Percentiles rank a stretch among this genome's conserved stretches.
Conservation (phyloP, 2,797 vertebrate species). For the Chelon labrosus region DNA sequence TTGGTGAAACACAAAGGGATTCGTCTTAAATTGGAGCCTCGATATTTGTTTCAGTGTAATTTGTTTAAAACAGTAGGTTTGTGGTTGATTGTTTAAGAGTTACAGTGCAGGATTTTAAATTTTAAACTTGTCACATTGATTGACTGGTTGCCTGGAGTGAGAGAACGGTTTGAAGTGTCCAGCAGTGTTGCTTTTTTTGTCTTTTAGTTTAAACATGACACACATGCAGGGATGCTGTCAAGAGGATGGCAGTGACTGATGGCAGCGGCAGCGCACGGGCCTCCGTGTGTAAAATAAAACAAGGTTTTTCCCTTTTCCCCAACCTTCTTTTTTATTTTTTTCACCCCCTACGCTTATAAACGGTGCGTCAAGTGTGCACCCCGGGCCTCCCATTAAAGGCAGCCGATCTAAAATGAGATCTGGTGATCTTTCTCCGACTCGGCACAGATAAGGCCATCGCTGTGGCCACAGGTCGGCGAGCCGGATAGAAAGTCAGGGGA, state of each 20-base stretch:
- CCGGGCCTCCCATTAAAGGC: slow-evolving; percentile 47
- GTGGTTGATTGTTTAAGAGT: too few relatives aligned
- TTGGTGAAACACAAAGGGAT: too few relatives aligned
- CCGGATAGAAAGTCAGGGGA: slow-evolving; percentile 40
- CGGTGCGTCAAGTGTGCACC: slow-evolving; percentile 29
- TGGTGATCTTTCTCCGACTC: slow-evolving; percentile 31
- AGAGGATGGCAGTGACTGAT: slow-evolving; percentile 1
- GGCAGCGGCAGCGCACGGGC: not conserved
- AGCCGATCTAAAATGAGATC: slow-evolving; percentile 76
- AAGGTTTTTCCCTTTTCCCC: slow-evolving; percentile 9
- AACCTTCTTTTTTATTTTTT: not conserved
- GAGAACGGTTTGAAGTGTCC: not conserved
- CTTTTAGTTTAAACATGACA: not conserved
- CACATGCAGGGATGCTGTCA: slow-evolving; percentile 5
- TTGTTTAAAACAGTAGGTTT: too few relatives aligned
- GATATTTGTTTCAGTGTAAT: too few relatives aligned
- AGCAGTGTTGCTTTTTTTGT: not conserved
- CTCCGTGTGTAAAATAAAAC: slow-evolving; percentile 17
- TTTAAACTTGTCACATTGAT: slow-evolving; percentile 3
- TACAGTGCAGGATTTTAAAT: too few relatives aligned
- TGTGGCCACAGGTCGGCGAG: slow-evolving; percentile 51
- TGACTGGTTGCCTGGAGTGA: not conserved
- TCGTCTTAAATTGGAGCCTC: too few relatives aligned
- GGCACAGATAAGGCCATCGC: slow-evolving; percentile 35
- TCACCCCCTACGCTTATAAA: slow-evolving; percentile 41